These are phyloP conservation scores for Rhamnusium bicolor DNA, from an alignment of 2,888 invertebrate genomes.

Conservation along the genomic window DNA sequence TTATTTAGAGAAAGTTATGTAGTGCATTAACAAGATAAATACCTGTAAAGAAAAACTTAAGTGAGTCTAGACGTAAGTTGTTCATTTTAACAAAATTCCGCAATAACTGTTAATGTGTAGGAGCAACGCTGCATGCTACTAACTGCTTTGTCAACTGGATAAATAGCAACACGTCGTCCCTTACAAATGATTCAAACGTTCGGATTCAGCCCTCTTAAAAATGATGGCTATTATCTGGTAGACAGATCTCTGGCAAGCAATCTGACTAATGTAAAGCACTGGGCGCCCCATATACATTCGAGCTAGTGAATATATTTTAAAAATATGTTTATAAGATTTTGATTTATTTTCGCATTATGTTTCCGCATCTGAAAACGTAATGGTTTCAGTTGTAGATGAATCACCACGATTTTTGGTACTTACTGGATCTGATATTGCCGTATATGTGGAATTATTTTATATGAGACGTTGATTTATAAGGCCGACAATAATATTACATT, in stretches of 20 bases:
- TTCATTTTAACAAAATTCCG: constrained; percentile 21
- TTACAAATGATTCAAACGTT: constrained; percentile 28
- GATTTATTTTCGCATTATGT: constrained; percentile 64
- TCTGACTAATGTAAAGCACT: constrained; percentile 68
- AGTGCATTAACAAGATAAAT: constrained; percentile 20
- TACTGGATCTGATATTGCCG: constrained; percentile 36
- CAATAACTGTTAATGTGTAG: constrained; percentile 26
- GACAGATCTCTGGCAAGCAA: constrained; percentile 68
- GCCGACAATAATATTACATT: constrained; percentile 5
- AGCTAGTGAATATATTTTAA: constrained; percentile 62
- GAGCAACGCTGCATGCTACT: constrained; percentile 29
- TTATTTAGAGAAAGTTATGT: constrained; percentile 18
- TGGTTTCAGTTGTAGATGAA: constrained; percentile 58
- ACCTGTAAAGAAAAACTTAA: background rate
- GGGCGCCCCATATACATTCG: constrained; percentile 55
- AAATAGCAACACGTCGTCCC: constrained; percentile 67
- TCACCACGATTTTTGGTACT: constrained; percentile 53
- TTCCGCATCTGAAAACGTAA: constrained; percentile 55
- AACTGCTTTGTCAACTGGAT: constrained; percentile 64
- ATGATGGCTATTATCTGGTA: constrained; percentile 69
- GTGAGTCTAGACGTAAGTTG: constrained; percentile 20
- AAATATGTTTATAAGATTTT: constrained; percentile 66
- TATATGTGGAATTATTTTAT: constrained; percentile 46
- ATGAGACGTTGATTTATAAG: constrained; percentile 46
- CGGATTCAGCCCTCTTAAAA: constrained; percentile 66